These are phyloP conservation scores for Lepus timidus DNA, from an alignment of 2,113 vertebrate genomes.

Conservation along the genomic window DNA sequence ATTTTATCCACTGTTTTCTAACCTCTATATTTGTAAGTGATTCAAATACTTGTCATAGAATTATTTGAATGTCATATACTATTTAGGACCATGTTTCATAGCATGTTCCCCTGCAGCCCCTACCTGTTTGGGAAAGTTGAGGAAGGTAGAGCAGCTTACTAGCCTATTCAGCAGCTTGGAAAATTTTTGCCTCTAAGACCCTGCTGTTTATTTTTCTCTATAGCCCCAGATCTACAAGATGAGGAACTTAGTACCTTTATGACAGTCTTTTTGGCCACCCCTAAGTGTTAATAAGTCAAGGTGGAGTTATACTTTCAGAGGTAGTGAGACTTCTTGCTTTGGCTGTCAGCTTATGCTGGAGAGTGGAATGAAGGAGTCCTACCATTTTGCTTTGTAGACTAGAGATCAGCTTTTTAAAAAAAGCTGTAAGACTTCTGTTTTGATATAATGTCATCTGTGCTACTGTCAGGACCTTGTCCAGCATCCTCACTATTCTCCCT, in stretches of 20 bases:
- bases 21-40: neutral
- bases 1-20: neutral
- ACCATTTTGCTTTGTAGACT: constrained; percentile 4
- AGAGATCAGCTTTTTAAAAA: neutral
- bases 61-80: neutral
- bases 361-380: neutral
- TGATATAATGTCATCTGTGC: neutral
- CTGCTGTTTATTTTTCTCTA: constrained; percentile 2
- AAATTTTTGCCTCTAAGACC: neutral
- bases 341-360: neutral
- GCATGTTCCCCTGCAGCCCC: neutral
- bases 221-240: neutral
- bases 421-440: constrained; percentile 18
- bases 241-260: neutral
- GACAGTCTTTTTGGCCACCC: neutral
- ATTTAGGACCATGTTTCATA: neutral
- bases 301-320: neutral
- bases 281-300: neutral
- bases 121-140: neutral
- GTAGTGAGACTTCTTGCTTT: neutral
- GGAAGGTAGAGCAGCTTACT: neutral
- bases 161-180: neutral
- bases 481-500: constrained; percentile 35
- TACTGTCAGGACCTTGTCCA: constrained; percentile 18
- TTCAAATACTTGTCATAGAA: neutral